Evolutionary conservation across 1,140 invertebrate species (phyloP).

Genomic region (Zaprionus tsacasi): DNA sequence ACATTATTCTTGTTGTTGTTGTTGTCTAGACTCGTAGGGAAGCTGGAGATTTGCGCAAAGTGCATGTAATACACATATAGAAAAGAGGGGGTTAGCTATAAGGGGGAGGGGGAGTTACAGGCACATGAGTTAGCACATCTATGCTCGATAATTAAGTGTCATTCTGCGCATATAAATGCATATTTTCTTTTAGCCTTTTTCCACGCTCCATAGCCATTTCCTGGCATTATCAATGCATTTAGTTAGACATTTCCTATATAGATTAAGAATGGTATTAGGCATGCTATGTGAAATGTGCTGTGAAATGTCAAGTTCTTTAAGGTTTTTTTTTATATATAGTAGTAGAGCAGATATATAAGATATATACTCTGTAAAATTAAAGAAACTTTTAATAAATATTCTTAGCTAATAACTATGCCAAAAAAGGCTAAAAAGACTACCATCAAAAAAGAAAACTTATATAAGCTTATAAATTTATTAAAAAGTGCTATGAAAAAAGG

Average conservation of each 20-base stretch:
- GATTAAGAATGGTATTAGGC: neutral
- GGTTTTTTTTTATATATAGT: neutral
- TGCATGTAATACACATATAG: neutral
- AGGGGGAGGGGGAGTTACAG: neutral
- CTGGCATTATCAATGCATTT: neutral
- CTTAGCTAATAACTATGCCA: too few relatives aligned
- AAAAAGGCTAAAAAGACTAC: too few relatives aligned
- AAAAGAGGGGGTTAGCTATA: neutral
- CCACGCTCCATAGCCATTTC: neutral
- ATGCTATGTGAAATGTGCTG: neutral
- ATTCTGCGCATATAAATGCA: neutral
- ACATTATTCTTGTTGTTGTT: conserved; percentile 10
- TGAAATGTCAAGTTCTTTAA: neutral
- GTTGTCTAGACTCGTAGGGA: conserved; percentile 4
- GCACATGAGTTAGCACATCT: neutral
- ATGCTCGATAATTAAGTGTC: conserved; percentile 6
- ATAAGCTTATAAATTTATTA: too few relatives aligned
- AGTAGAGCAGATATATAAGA: too few relatives aligned
- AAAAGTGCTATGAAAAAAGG: too few relatives aligned
- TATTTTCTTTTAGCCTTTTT: neutral
- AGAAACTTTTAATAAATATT: too few relatives aligned
- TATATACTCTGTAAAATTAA: too few relatives aligned
- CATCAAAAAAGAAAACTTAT: too few relatives aligned
- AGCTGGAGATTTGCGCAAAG: neutral
- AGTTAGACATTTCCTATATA: neutral